A percentile compares a stretch with the other conserved stretches of the same genome.
Conservation (phyloP, 2,113 vertebrate species). For the Eurystomus gularis region DNA sequence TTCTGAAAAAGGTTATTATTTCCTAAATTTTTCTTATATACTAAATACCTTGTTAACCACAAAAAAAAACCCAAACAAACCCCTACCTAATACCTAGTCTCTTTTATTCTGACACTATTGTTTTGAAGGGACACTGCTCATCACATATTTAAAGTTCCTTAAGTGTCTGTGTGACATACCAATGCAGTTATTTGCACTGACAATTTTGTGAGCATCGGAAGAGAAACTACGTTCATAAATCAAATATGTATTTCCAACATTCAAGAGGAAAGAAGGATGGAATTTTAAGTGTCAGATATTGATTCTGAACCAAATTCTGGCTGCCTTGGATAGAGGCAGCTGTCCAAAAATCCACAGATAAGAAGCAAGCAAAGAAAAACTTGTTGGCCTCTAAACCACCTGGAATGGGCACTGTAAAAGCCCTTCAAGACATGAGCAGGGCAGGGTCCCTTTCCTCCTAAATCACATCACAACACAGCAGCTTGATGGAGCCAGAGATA, state of each 20-base stretch:
- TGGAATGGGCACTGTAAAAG: background rate
- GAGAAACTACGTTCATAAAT: background rate
- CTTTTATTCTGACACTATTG: background rate
- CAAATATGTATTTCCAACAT: background rate
- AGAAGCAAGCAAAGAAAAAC: background rate
- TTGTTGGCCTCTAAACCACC: background rate
- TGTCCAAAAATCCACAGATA: background rate
- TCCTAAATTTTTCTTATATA: background rate
- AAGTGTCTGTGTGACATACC: background rate
- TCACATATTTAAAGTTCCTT: background rate
- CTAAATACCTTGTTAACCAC: background rate
- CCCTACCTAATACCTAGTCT: background rate
- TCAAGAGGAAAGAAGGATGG: background rate
- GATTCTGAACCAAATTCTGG: background rate
- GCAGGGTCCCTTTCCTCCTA: background rate
- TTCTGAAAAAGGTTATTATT: background rate
- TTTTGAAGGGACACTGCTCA: background rate
- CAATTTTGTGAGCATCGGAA: background rate
- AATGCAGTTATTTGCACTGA: background rate
- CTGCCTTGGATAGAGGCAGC: background rate
- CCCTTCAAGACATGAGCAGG: background rate
- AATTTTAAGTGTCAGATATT: background rate
- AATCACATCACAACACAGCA: background rate
- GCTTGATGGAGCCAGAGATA: background rate
- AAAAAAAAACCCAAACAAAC: background rate